Percentiles rank a stretch among this genome's conserved stretches.
These are phyloP conservation scores for Nestor notabilis DNA, from an alignment of 2,113 vertebrate species.

Conservation along the genomic window DNA sequence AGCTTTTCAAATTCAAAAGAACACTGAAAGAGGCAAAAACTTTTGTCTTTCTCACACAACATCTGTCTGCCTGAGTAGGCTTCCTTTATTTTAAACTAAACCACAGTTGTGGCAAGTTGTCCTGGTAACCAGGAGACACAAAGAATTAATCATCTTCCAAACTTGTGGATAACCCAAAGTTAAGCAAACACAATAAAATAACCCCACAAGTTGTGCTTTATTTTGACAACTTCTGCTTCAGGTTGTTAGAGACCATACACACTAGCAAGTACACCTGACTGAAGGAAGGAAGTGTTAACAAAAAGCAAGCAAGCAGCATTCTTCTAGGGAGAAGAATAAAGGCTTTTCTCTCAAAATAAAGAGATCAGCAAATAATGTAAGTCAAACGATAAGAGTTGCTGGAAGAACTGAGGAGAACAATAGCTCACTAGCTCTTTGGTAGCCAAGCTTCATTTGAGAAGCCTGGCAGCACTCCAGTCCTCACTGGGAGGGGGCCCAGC, in stretches of 20 bases:
- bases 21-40: background rate
- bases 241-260: background rate
- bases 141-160: background rate
- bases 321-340: background rate
- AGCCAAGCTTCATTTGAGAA: background rate
- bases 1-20: background rate
- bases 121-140: background rate
- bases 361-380: background rate
- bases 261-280: background rate
- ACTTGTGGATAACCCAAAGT: background rate
- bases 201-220: background rate
- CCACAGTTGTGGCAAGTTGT: background rate
- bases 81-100: background rate
- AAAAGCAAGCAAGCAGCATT: background rate
- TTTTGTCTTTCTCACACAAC: background rate
- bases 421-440: background rate
- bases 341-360: background rate
- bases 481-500: fast-evolving
- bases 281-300: background rate
- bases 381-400: background rate
- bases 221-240: background rate
- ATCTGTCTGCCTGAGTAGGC: too few relatives aligned
- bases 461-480: background rate
- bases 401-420: background rate
- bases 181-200: background rate